Conservation (phyloP, 2,888 invertebrate genomes). For the Himalopsyche kuldschensis region DNA sequence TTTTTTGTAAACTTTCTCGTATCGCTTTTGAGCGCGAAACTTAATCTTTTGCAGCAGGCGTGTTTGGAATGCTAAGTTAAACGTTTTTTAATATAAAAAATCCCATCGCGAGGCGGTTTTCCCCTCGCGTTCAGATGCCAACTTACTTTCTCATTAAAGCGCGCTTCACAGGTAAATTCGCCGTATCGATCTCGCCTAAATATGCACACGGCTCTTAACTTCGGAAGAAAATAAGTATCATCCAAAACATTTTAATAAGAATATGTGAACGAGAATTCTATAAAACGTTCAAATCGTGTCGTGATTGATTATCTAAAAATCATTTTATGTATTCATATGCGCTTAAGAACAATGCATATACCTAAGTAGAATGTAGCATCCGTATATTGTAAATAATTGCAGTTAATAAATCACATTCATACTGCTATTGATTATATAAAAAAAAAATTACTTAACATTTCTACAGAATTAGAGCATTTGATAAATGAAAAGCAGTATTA, state of each 20-base stretch:
- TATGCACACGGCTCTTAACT: conserved; percentile 16
- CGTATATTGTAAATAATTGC: too few relatives aligned
- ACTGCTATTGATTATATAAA: too few relatives aligned
- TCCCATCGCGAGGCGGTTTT: background rate
- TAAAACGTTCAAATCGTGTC: background rate
- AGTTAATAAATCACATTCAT: too few relatives aligned
- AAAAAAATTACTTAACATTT: too few relatives aligned
- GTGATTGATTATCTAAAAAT: background rate
- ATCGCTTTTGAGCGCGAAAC: conserved; percentile 16
- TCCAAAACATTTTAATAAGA: background rate
- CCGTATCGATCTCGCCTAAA: conserved; percentile 16
- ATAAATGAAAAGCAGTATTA: too few relatives aligned
- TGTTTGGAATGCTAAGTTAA: conserved; percentile 23
- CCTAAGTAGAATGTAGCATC: too few relatives aligned
- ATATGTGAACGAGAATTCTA: background rate
- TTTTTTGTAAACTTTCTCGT: conserved; percentile 4
- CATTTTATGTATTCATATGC: too few relatives aligned
- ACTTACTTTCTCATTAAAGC: conserved; percentile 32
- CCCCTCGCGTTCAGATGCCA: conserved; percentile 1
- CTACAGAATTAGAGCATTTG: too few relatives aligned
- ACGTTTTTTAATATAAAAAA: conserved; percentile 25
- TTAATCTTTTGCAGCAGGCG: conserved; percentile 26
- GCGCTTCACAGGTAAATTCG: conserved; percentile 22
- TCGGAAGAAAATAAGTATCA: background rate
- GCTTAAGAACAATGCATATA: too few relatives aligned